Base-by-base conservation (phyloP, 2,888 invertebrate genomes). In the Galerucella pusilla region DNA sequence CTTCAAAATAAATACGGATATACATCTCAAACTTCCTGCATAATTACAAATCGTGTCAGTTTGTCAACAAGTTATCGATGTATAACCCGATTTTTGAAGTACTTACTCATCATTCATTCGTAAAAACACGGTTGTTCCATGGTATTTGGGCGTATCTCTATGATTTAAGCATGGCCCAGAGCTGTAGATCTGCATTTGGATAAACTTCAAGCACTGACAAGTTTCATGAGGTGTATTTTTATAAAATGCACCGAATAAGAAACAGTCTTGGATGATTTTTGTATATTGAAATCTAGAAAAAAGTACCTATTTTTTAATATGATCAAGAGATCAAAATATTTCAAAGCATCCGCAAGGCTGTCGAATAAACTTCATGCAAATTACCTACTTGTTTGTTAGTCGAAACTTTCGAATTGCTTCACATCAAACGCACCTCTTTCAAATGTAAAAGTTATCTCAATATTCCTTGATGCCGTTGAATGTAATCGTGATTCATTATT, bases 371-470 rank as follows among this genome's bases (percentile, higher is more conserved):
- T 20, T 20, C 2, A 57, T 57, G 57, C 57, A 57, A 57, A 57
- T 57, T 57, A 57, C 57, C 57, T 57, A 10, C 16, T 49, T 57
- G 57, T 57, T 57, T 20, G 57, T 57, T 7, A 57, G 57, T 20
- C 57, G 16, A 57, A 57, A 57, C 57, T 57, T 57, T 9, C 2
- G 20, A 57, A 57, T 57, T 57, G 57, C 57, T 9, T 57, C 57
- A 57, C 57, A 20, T 57, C 57, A 57, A 57, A 57, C n/a, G 57
- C 57, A 20, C 20, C 57, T 20, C 57, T 20, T 16, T 10, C 20
- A 57, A 57, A 57, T 57, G 20, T 57, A 10, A 57, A n/a, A n/a
- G n/a, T n/a, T n/a, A 57, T 57, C 57, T 57, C 57, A 57, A 57
- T 57, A 57, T 20, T 57, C 16, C 10, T 20, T 16, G 57, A 20